Evolutionary conservation across 2,113 vertebrate genomes (phyloP), one percentile per base, ranked within the genome.

Genomic region (Anolis sagrei): DNA sequence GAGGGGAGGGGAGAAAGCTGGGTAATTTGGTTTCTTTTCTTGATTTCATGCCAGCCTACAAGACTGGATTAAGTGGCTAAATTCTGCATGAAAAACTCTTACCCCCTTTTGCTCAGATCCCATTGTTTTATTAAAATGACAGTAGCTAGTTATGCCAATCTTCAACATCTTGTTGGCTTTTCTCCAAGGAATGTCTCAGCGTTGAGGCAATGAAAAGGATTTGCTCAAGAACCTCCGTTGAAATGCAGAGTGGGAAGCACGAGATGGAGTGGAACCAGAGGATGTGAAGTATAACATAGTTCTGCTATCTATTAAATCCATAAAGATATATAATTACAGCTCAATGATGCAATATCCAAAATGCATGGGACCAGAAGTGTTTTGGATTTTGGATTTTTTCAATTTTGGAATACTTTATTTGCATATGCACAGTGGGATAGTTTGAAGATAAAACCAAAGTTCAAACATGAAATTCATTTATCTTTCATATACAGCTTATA

Each of bases 11-110:
- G 39, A 44, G 95, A 96, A 97, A 96, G 96, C 97, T 93, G 96
- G 97, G 97, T 96, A 98, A 98, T 98, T 98, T 98, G 97, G 97
- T 97, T 98, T 97, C 97, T 97, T 98, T 86, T 98, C 96, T 96
- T 97, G 97, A 97, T 96, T 96, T 94, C 93, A 96, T 97, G 97
- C 97, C 98, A 98, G 97, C 95, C 94, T 97, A 96, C 97, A 96
- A 97, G 97, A 96, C 97, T 96, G 95, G 98, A 98, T 98, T 98
- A 98, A 96, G 96, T 95, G 96, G 95, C 96, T 96, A 96, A 97
- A 96, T 96, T 96, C 95, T 97, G 96, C 96, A 94, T 95, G 95
- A 96, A 96, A 95, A 96, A 93, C 96, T 96, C 96, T 96, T 44
- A 96, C 95, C 92, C 70, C 95, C 94, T 90, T 95, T 95, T 13